Evolutionary conservation across 2,888 invertebrate genomes (phyloP).

Genomic region (Dermolepida albohirtum): DNA sequence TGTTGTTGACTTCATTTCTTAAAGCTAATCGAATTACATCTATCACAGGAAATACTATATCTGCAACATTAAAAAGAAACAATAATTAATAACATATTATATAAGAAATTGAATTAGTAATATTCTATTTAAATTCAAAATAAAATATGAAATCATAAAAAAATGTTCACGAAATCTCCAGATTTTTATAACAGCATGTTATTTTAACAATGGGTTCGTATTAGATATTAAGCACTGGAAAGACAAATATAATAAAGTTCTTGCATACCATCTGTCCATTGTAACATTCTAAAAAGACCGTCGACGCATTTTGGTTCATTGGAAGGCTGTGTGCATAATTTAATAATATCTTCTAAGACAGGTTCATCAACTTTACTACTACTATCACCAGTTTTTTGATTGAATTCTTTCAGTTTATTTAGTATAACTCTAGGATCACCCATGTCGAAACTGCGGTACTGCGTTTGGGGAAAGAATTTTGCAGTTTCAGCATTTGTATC

Average conservation of each 20-base stretch:
- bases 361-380: conserved; percentile 68
- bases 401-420: conserved; percentile 81
- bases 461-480: conserved; percentile 63
- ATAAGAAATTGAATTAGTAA: too few relatives aligned
- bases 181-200: too few relatives aligned
- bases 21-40: conserved; percentile 89
- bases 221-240: too few relatives aligned
- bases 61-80: conserved; percentile 62
- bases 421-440: conserved; percentile 81
- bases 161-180: too few relatives aligned
- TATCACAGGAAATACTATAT: conserved; percentile 87
- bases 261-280: conserved; percentile 78
- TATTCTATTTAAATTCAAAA: too few relatives aligned
- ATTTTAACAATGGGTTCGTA: too few relatives aligned
- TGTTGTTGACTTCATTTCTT: conserved; percentile 68
- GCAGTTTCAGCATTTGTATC: conserved; percentile 75
- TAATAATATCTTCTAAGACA: conserved; percentile 73
- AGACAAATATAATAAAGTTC: conserved; percentile 15
- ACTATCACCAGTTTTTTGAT: conserved; percentile 71
- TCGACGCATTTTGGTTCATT: conserved; percentile 67
- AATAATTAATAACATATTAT: too few relatives aligned
- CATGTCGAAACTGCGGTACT: conserved; percentile 79
- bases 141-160: too few relatives aligned
- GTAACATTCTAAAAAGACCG: conserved; percentile 72
- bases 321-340: conserved; percentile 69